Evolutionary conservation across 2,113 vertebrate species (phyloP).

Genomic region (Bubalus kerabau): DNA sequence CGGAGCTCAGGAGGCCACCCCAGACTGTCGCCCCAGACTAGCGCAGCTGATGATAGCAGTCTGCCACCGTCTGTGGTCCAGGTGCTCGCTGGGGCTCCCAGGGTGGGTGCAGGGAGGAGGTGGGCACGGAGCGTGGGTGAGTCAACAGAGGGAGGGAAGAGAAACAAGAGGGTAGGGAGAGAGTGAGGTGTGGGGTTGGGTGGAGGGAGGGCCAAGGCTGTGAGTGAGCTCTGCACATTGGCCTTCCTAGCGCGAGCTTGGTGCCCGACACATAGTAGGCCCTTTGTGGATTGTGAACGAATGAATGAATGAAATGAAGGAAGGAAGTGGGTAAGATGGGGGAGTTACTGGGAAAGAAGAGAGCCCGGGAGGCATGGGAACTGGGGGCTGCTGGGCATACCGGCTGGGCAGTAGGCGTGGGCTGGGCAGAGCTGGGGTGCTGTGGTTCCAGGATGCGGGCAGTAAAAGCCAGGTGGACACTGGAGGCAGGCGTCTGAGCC

Average conservation of each 20-base stretch:
- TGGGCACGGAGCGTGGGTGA: accelerated
- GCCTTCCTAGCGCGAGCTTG: neutral
- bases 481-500: constrained; percentile 85
- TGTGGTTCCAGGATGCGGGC: constrained; percentile 84
- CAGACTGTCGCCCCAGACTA: too few species aligned
- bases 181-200: neutral
- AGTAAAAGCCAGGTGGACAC: constrained; percentile 90
- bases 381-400: constrained; percentile 69
- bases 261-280: neutral
- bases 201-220: too few species aligned
- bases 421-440: constrained; percentile 84
- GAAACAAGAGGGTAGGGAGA: neutral
- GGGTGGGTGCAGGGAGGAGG: neutral
- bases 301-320: neutral
- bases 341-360: neutral
- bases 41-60: neutral
- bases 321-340: neutral
- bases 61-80: neutral
- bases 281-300: neutral
- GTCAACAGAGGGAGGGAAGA: neutral
- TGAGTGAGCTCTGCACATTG: neutral
- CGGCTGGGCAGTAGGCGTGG: constrained; percentile 89
- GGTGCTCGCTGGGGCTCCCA: neutral
- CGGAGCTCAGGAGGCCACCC: accelerated
- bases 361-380: too few species aligned